Conservation (phyloP, 2,113 vertebrate genomes). For the Castor canadensis region DNA sequence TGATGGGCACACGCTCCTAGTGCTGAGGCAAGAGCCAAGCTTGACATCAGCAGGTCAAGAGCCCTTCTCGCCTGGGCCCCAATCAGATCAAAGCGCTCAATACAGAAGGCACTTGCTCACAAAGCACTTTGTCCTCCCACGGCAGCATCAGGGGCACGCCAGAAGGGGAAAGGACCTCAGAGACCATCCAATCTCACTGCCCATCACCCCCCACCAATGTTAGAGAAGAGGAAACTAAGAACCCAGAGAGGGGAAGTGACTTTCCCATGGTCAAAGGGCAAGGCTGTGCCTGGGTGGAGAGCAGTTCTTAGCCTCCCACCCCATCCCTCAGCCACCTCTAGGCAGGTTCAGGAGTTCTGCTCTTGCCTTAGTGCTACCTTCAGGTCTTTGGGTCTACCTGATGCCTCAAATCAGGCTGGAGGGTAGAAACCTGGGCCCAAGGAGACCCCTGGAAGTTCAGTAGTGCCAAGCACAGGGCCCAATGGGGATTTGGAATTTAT, state of each 20-base stretch:
- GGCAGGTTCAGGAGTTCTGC: not conserved
- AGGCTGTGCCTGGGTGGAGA: not conserved
- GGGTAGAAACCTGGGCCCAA: not conserved
- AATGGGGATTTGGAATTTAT: not conserved
- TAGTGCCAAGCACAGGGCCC: not conserved
- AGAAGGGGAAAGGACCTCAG: not conserved
- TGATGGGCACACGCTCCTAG: not conserved
- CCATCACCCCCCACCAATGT: not conserved
- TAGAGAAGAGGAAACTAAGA: slow-evolving; percentile 49
- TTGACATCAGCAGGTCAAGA: not conserved
- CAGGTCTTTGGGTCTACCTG: not conserved
- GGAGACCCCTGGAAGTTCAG: not conserved
- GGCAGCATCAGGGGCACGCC: not conserved
- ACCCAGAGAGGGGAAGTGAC: slow-evolving; percentile 38
- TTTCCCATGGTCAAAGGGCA: slow-evolving; percentile 43
- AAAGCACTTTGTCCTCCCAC: no score
- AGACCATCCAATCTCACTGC: not conserved
- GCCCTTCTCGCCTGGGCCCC: not conserved
- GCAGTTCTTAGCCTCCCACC: not conserved
- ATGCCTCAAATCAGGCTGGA: not conserved
- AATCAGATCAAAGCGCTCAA: not conserved
- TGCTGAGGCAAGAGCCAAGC: not conserved
- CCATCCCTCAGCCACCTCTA: not conserved
- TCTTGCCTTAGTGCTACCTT: not conserved
- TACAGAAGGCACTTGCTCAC: not conserved